Percentiles rank a stretch among this genome's conserved stretches.
These are phyloP conservation scores for Drosophila aldrichi DNA, from an alignment of 2,888 invertebrate genomes.

Conservation along the genomic window DNA sequence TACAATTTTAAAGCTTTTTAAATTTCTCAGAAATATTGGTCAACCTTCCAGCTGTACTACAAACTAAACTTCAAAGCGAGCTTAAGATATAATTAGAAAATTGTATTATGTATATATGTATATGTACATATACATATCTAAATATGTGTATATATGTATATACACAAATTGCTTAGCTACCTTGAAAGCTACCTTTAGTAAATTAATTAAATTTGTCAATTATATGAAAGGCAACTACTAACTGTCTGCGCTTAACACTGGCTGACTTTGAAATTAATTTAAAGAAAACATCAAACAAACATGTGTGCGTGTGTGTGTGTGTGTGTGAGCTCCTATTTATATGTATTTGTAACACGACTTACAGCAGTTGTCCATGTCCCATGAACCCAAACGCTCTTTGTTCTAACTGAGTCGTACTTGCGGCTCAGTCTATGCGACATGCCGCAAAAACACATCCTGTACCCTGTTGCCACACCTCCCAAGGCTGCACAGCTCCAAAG, in stretches of 20 bases:
- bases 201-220: conserved; percentile 30
- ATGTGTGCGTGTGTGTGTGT: neutral
- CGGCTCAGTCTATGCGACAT: conserved; percentile 42
- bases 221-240: conserved; percentile 21
- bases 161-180: neutral
- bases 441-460: conserved; percentile 48
- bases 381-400: conserved; percentile 48
- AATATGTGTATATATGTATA: neutral
- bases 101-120: neutral
- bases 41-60: too few species aligned
- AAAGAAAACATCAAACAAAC: conserved; percentile 60
- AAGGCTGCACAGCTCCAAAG: neutral
- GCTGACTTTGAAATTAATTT: conserved; percentile 57
- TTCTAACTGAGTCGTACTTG: conserved; percentile 37
- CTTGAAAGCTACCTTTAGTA: conserved; percentile 3
- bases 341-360: conserved; percentile 25
- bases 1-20: neutral
- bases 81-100: neutral
- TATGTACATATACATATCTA: neutral
- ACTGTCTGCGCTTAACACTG: conserved; percentile 32
- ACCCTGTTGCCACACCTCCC: neutral
- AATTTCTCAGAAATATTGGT: neutral
- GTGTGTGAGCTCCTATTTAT: neutral
- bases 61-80: neutral
- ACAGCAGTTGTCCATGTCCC: conserved; percentile 35